Evolutionary conservation across 2,797 vertebrate genomes (phyloP).

Genomic region (Arnoldichthys spilopterus): DNA sequence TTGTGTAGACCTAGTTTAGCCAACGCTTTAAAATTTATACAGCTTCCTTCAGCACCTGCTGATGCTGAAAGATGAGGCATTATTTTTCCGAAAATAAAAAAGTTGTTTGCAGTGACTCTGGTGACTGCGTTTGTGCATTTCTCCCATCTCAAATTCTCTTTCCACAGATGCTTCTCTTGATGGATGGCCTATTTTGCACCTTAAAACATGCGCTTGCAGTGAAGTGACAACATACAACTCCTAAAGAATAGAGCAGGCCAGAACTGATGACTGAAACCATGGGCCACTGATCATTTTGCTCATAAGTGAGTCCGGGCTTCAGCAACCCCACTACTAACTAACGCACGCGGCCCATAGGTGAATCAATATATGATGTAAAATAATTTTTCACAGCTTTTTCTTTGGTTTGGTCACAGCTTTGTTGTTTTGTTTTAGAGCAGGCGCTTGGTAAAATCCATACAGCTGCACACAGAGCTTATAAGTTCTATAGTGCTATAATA

Average conservation of each 20-base stretch:
- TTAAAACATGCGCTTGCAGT: too few species aligned
- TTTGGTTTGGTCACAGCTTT: background rate
- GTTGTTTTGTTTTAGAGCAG: background rate
- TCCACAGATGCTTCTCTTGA: too few species aligned
- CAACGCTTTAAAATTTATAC: too few species aligned
- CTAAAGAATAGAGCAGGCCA: background rate
- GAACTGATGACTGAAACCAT: background rate
- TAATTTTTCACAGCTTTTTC: background rate
- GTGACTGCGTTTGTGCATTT: too few species aligned
- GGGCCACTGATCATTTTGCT: background rate
- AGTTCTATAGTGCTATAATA: background rate
- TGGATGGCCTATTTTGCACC: too few species aligned
- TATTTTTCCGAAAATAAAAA: too few species aligned
- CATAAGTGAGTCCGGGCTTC: background rate
- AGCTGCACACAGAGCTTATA: background rate
- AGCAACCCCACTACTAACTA: background rate
- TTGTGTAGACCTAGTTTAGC: too few species aligned
- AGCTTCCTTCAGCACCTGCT: too few species aligned
- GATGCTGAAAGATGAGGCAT: too few species aligned
- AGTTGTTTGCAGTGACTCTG: too few species aligned
- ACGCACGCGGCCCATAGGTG: background rate
- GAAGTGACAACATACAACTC: too few species aligned
- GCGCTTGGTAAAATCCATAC: background rate
- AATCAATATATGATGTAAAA: background rate
- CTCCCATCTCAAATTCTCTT: too few species aligned